Percentiles rank a stretch among this genome's conserved stretches.
phyloP scores from a whole-genome alignment of 2,888 invertebrate species.

The Lasius platythorax region DNA sequence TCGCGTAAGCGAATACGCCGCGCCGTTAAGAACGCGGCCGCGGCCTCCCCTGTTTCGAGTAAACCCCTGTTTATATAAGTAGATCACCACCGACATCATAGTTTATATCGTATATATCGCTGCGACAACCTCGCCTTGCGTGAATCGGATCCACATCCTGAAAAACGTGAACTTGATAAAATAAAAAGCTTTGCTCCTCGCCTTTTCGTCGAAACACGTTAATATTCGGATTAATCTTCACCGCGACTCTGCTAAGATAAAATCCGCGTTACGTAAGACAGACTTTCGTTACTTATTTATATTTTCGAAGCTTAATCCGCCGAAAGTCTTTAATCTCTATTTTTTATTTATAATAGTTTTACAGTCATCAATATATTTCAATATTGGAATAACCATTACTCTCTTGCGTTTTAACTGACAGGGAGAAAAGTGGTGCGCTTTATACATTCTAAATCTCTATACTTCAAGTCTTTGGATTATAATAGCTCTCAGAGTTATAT shows the following conservation, averaged over 20 bases:
- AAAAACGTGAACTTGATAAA: neutral
- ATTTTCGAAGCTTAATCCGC: no score
- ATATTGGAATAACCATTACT: neutral
- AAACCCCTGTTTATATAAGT: neutral
- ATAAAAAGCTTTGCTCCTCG: neutral
- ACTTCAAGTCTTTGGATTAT: conserved; percentile 1
- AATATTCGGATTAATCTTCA: neutral
- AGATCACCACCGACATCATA: neutral
- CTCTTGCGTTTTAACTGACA: neutral
- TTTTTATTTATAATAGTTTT: no score
- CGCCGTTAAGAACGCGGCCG: neutral
- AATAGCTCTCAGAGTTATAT: conserved; percentile 26
- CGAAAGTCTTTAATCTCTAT: neutral
- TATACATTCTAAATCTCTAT: neutral
- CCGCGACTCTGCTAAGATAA: neutral
- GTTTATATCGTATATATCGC: conserved; percentile 1
- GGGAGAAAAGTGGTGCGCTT: neutral
- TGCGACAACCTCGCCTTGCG: neutral
- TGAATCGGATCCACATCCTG: neutral
- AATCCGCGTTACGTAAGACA: neutral
- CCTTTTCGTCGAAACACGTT: neutral
- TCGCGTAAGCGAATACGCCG: conserved; percentile 18
- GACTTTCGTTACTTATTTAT: neutral
- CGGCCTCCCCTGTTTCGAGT: neutral
- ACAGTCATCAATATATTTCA: neutral